Evolutionary conservation across 2,113 vertebrate species (phyloP), one percentile per base, ranked within the genome.

Genomic region (Bostrychus sinensis): DNA sequence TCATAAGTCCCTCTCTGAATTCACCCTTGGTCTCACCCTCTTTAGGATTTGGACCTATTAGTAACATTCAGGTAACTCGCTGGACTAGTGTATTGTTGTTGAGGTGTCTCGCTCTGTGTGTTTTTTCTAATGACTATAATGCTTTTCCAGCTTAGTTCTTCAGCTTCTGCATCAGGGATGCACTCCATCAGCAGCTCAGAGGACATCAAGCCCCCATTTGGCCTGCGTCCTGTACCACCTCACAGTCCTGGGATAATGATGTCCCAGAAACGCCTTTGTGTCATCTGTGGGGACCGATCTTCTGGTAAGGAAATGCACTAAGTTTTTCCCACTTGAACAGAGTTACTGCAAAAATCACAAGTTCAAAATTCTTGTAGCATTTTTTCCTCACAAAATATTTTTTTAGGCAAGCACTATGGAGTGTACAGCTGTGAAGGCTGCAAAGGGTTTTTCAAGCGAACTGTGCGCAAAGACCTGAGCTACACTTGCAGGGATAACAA

Each of bases 391-490:
- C 11, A 26, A 58, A 26, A 5, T 62, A 28, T 66, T 3, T 17
- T 13, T 7, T 23, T 78, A 98, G 97, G 97, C 23, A 98, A 98
- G 85, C 97, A 98, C 86, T 98, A 98, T 0, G 96, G 97, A 0
- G 97, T 98, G 20, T 96, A 98, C 87, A 98, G 96, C 83, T 98
- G 97, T 11, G 97, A 98, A 76, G 97, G 97, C 62, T 98, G 97
- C 87, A 98, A 98, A 81, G 96, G 96, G 30, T 98, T 98, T 89
- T 98, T 98, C 84, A 98, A 98, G 83, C 92, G 96, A 62, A 98
- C 97, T 0, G 94, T 98, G 25, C 83, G 97, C 63, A 98, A 98
- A 86, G 97, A 98, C 89, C 93, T 98, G 77, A 90, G 93, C 87
- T 98, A 98, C 85, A 96, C 95, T 0, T 98, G 97, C 80, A 94